A percentile compares a stretch with the other conserved stretches of the same genome.
Evolutionary conservation across 2,113 vertebrate species (phyloP).

Genomic region (Ammodytes dubius): DNA sequence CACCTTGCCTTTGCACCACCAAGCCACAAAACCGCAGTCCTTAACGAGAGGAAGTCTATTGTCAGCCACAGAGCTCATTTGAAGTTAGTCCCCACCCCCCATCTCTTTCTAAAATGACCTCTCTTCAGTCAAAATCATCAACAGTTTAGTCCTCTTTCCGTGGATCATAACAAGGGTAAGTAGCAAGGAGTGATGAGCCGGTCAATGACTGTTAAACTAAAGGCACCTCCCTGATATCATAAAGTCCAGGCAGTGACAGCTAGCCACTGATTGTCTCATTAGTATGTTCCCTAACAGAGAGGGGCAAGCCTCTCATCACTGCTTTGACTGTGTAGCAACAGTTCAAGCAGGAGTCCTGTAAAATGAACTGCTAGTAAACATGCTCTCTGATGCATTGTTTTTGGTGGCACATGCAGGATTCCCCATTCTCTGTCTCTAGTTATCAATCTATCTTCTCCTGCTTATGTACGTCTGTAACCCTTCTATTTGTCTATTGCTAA

Average conservation of each 20-base stretch:
- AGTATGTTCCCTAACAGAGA: conserved; percentile 20
- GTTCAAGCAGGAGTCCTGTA: conserved; percentile 37
- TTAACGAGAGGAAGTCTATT: not conserved
- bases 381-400: conserved; percentile 13
- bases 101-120: not conserved
- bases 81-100: not conserved
- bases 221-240: conserved; percentile 49
- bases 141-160: conserved; percentile 8
- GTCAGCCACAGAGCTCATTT: conserved; percentile 5
- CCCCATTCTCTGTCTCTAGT: not conserved
- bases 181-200: conserved; percentile 27
- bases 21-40: not conserved
- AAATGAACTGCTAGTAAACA: conserved; percentile 19
- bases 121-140: conserved; percentile 3
- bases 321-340: conserved; percentile 18
- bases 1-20: not conserved
- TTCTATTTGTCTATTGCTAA: not conserved
- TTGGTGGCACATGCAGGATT: not conserved
- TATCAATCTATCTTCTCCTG: not conserved
- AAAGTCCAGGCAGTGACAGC: conserved; percentile 40
- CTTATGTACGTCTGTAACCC: not conserved
- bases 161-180: conserved; percentile 14
- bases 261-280: conserved; percentile 54
- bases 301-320: conserved; percentile 15
- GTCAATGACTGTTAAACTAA: conserved; percentile 44